A percentile compares a stretch with the other conserved stretches of the same genome.
Conservation (phyloP, 2,113 vertebrate genomes). For the Gymnorhina tibicen region DNA sequence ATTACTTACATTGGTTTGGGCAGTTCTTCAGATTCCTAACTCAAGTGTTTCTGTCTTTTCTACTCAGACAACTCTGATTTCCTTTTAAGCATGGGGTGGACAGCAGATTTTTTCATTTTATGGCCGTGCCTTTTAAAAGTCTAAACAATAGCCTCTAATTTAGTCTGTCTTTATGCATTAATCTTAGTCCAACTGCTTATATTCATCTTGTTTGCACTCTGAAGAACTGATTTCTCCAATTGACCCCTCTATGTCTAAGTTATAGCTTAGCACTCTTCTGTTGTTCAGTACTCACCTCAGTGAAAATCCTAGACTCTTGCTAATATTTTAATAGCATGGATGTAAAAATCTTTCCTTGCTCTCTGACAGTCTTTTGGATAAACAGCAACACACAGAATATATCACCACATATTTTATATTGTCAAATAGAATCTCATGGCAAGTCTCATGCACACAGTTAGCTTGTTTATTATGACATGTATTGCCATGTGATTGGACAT, state of each 20-base stretch:
- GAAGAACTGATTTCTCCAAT: neutral
- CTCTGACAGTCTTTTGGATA: neutral
- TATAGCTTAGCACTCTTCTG: neutral
- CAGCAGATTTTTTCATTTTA: neutral
- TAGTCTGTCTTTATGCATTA: neutral
- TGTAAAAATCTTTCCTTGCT: neutral
- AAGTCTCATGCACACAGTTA: neutral
- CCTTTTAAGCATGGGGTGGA: accelerated
- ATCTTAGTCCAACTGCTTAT: neutral
- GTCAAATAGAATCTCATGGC: neutral
- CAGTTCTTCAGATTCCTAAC: neutral
- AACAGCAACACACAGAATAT: neutral
- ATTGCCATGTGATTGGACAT: neutral
- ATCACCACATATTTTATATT: neutral
- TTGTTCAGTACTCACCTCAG: neutral
- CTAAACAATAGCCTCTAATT: neutral
- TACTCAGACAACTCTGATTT: neutral
- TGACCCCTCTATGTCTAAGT: neutral
- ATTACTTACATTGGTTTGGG: neutral
- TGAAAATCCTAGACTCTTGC: neutral
- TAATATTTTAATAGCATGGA: neutral
- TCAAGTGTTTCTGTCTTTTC: neutral
- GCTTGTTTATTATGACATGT: neutral
- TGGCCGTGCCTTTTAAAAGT: neutral
- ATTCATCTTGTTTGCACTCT: neutral